Evolutionary conservation across 2,888 invertebrate species (phyloP), one percentile per base, ranked within the genome.

Genomic region (Argyresthia goedartella): DNA sequence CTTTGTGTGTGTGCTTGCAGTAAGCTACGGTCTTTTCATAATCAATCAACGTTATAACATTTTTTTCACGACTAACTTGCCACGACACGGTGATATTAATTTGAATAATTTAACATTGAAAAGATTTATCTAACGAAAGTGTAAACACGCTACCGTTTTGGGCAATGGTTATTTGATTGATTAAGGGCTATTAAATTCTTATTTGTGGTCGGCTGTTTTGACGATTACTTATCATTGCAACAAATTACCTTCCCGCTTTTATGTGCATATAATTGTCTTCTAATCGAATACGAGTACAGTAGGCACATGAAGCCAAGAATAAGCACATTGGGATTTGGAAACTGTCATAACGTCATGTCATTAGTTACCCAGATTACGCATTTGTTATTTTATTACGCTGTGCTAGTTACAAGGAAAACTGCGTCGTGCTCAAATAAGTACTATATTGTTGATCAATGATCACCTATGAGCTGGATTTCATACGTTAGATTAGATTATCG

Each of bases 181-280:
- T 60, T 45, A 55, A 42, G 42, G 35, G 57, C 51, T 56, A 61
- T 61, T 58, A 62, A 63, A 60, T 52, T 52, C 53, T 25, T 54
- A 56, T 60, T 60, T 58, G 57, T 45, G 55, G 55, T 55, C 49
- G 52, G 55, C 48, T 1, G 25, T 51, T 52, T 46, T 53, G 54
- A 55, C 53, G 55, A 46, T 13, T 54, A 53, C 46, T 50, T 39
- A 25, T 48, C 14, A 25, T 36, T 36, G 35, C 36, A 13, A 11
- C 48, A 48, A 48, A 36, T 48, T 35, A 48, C 48, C 25, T 15
- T 35, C 36, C 36, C 48, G 14, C 36, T 48, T 9, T 39, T 39
- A 2, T 39, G 36, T 8, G 9, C 8, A 9, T 36, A 36, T 7
- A 36, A 8, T 36, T 39, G 1, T 8, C 10, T 39, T 39, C 9